Evolutionary conservation across 2,113 vertebrate genomes (phyloP), one percentile per base, ranked within the genome.

Genomic region (Cyphomyrus plagiostoma): DNA sequence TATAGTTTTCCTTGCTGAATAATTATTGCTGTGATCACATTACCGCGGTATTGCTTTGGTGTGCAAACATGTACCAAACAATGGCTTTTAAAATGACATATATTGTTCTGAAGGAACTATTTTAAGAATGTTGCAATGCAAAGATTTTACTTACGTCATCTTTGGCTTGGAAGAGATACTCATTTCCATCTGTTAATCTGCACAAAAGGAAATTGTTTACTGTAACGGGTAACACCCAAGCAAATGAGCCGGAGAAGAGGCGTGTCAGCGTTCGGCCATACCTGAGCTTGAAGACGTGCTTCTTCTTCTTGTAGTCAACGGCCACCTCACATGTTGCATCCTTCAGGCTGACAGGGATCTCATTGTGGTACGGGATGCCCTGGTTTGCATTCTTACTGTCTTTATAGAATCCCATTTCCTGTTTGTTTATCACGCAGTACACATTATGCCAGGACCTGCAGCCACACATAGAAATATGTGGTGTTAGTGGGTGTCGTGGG

Each of bases 111-210:
- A 39, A 39, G 56, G 56, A 58, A 23, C 56, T 58, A 58, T 35
- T 15, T 77, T 39, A 77, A 39, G 13, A 77, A 35, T 10, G n/a
- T 11, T 82, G 39, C 23, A 19, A 17, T 9, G 42, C 77, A 82
- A 82, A 84, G 48, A 48, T 23, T 46, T n/a, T 11, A 97, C 98
- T 97, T 94, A 99, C 98, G 80, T 99, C 98, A 0, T 99, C 98
- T 98, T 99, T 99, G 98, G 98, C 98, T 97, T 99, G 98, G 95
- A 99, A 99, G 95, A 99, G 97, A 95, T 97, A 99, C 94, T 99
- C 98, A 4, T 99, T 99, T 93, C 98, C 98, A 92, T 99, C 97
- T 1, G 95, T 95, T 92, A 97, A 92, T 93, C 98, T 99, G 96
- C 23, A 95, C 95, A 90, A 90, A 90, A 86, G 92, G 84, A 88